These are phyloP conservation scores for Alfaro cultratus DNA, from an alignment of 2,797 vertebrate species.

Conservation along the genomic window DNA sequence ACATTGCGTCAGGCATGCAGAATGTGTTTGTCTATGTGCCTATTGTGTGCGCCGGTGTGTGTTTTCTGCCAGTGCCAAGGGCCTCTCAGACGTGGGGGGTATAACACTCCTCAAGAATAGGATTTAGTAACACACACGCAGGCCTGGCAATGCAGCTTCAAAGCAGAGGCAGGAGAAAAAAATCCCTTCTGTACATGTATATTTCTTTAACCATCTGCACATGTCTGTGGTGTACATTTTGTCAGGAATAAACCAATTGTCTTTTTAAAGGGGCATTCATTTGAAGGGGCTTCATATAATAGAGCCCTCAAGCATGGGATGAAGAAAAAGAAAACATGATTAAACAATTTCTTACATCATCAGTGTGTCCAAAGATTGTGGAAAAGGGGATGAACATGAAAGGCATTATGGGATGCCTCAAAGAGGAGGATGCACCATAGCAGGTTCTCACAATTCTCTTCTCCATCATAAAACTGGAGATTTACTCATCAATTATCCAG, in stretches of 20 bases:
- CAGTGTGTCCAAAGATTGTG: slow-evolving; percentile 26
- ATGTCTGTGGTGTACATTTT: slow-evolving; percentile 47
- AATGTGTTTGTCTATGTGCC: slow-evolving; percentile 66
- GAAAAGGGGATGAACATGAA: neutral
- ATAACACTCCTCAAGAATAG: slow-evolving; percentile 76
- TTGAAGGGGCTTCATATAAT: slow-evolving; percentile 46
- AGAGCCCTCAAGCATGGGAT: slow-evolving; percentile 13
- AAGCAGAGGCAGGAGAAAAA: slow-evolving; percentile 62
- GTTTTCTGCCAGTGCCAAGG: slow-evolving; percentile 62
- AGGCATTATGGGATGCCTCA: neutral
- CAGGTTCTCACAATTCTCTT: neutral
- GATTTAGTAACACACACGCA: slow-evolving; percentile 75
- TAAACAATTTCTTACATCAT: slow-evolving; percentile 40
- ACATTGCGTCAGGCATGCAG: slow-evolving; percentile 77
- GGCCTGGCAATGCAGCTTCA: slow-evolving; percentile 67
- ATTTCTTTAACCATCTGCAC: slow-evolving; percentile 42
- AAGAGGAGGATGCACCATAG: slow-evolving; percentile 5
- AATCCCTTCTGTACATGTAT: slow-evolving; percentile 46
- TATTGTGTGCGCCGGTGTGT: slow-evolving; percentile 50
- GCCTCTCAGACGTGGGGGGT: slow-evolving; percentile 71
- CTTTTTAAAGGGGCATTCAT: slow-evolving; percentile 31
- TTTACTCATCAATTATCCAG: neutral
- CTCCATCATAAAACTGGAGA: neutral
- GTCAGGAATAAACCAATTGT: slow-evolving; percentile 48
- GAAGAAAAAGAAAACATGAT: slow-evolving; percentile 10